phyloP scores from a whole-genome alignment of 37 sponge, comb jelly and placozoan species.

The Hexactinellida sp. region DNA sequence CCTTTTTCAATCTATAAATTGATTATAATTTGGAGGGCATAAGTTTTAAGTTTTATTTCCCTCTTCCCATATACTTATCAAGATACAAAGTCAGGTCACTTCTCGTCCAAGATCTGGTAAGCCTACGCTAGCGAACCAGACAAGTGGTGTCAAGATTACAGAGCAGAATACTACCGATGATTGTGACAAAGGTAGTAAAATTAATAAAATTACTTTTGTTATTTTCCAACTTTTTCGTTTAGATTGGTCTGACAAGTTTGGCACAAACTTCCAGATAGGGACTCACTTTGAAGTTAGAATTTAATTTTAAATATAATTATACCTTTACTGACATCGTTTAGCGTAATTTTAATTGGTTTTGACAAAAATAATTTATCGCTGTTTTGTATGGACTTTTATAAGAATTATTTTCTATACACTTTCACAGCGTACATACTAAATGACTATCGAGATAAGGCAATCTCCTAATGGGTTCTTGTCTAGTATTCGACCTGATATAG shows the following conservation, averaged over 20 bases:
- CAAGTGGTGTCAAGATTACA: not conserved
- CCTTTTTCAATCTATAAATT: too few relatives aligned
- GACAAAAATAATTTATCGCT: not conserved
- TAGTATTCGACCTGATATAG: slow-evolving; percentile 1
- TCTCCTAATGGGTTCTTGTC: not conserved
- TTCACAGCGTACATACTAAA: not conserved
- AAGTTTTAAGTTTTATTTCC: not conserved
- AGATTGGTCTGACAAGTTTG: not conserved
- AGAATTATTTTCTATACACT: not conserved
- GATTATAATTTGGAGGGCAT: too few relatives aligned
- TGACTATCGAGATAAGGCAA: not conserved
- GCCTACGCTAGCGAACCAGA: not conserved
- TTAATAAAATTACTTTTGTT: not conserved
- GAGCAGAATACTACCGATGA: not conserved
- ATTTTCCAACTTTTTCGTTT: not conserved
- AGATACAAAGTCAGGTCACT: not conserved
- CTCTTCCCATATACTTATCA: not conserved
- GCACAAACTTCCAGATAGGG: not conserved
- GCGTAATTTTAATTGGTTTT: not conserved
- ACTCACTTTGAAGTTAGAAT: slow-evolving; percentile 10
- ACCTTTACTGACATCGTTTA: not conserved
- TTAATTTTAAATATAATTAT: not conserved
- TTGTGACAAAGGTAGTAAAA: not conserved
- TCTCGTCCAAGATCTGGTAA: slow-evolving; percentile 17
- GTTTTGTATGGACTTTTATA: not conserved